Base-by-base conservation (phyloP, 2,797 vertebrate species). In the Arvicola amphibius region DNA sequence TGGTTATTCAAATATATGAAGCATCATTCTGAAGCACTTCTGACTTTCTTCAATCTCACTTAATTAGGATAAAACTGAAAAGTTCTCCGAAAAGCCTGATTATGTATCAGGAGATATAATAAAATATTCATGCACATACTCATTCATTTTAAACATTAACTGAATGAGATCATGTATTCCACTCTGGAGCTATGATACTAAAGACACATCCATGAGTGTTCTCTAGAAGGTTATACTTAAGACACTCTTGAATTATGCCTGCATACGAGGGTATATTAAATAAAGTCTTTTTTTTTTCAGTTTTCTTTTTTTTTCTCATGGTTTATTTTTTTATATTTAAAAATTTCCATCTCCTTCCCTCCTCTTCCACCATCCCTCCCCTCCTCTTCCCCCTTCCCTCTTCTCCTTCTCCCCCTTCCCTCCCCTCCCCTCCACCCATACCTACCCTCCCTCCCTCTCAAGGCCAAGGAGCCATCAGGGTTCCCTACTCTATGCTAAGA, bases 91-190 rank as follows among this genome's bases (percentile, higher is more conserved):
- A 51, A 43, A 7, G 37, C 8, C 2, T 83, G 6, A 65, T 21
- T 81, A 90, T 77, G 53, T 74, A 96, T 90, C 1, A 93, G 34
- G 6, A 88, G 8, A 63, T 91, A 16, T 27, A 78, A 93, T 29
- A 80, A 94, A 90, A 77, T 81, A 86, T 29, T 53, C 27, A 79
- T 46, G 2, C 2, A 76, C 77, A 91, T 19, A 73, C 53, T 71
- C 77, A 65, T 77, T 90, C 14, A 94, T 23, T 74, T 96, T 12
- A 92, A 46, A 17, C 46, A 78, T 86, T 81, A 92, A 78, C 74
- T 95, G 67, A 94, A 43, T 93, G 27, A 56, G 56, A 56, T 92
- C 29, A 19, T 90, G 27, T 59, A 8, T 32, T 85, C 80, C 85
- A 29, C 17, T 29, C 21, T 76, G 17, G 10, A 84, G 59, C 59